Conservation (phyloP, 2,888 invertebrate genomes). For the Crocallis elinguaria region DNA sequence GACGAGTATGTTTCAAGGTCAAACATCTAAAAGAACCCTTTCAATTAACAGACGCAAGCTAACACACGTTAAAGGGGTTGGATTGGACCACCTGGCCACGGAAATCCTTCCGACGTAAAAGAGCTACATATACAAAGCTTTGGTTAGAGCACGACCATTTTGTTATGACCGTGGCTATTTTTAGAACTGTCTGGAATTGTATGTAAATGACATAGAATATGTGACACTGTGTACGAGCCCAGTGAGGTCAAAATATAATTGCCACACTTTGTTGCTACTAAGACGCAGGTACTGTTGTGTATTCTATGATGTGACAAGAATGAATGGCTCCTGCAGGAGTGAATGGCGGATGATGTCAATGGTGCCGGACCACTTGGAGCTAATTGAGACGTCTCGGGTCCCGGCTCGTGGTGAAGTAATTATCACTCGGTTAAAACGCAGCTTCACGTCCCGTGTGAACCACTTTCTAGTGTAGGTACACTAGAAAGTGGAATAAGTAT, state of each 20-base stretch:
- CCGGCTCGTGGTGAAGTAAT: slow-evolving; percentile 60
- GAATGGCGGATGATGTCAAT: slow-evolving; percentile 64
- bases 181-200: neutral
- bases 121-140: slow-evolving; percentile 38
- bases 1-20: slow-evolving; percentile 14
- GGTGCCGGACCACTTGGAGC: slow-evolving; percentile 43
- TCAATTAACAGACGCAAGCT: slow-evolving; percentile 46
- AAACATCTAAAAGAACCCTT: slow-evolving; percentile 20
- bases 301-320: slow-evolving; percentile 46
- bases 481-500: no score
- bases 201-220: neutral
- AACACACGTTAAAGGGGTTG: slow-evolving; percentile 35
- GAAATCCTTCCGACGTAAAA: slow-evolving; percentile 33
- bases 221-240: neutral
- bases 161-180: neutral
- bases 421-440: slow-evolving; percentile 56
- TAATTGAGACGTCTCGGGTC: slow-evolving; percentile 58
- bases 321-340: slow-evolving; percentile 61
- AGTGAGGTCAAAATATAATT: slow-evolving; percentile 2
- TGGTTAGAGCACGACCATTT: slow-evolving; percentile 18
- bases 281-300: slow-evolving; percentile 2
- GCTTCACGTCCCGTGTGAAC: slow-evolving; percentile 37
- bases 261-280: neutral
- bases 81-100: slow-evolving; percentile 36
- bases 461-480: slow-evolving; percentile 21